Percentiles rank a stretch among this genome's conserved stretches.
phyloP scores from a whole-genome alignment of 2,888 invertebrate species.

The Cerceris rybyensis region DNA sequence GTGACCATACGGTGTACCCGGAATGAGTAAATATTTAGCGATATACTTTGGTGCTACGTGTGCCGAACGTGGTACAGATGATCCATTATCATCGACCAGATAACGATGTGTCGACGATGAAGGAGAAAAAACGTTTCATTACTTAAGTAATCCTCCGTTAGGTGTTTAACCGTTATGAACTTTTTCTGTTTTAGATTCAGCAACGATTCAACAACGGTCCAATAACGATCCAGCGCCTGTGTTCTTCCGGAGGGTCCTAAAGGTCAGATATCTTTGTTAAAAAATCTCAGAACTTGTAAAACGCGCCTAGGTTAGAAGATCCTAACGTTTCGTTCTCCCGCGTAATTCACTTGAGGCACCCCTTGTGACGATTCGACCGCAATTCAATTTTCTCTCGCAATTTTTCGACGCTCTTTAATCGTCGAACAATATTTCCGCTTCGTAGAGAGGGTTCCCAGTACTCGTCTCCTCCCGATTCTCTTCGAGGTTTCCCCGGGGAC shows the following conservation, averaged over 20 bases:
- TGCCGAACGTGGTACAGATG: slow-evolving; percentile 40
- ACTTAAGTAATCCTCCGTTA: not conserved
- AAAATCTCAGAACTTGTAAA: not conserved
- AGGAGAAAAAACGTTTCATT: not conserved
- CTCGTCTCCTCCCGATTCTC: slow-evolving; percentile 52
- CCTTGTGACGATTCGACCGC: not conserved
- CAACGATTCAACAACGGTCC: too few species aligned
- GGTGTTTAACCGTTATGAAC: too few species aligned
- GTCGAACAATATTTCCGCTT: slow-evolving; percentile 55
- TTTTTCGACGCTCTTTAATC: slow-evolving; percentile 55
- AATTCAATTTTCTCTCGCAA: not conserved
- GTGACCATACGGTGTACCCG: slow-evolving; percentile 23
- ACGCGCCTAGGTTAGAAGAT: not conserved
- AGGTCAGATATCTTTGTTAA: too few species aligned
- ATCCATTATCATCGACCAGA: slow-evolving; percentile 29
- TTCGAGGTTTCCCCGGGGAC: slow-evolving; percentile 17
- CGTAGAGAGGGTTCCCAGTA: slow-evolving; percentile 9
- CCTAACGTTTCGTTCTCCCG: not conserved
- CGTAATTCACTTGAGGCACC: not conserved
- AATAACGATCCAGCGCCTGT: too few species aligned
- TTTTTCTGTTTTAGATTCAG: too few species aligned
- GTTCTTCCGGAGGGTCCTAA: too few species aligned
- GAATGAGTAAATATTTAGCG: slow-evolving; percentile 47
- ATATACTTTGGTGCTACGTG: slow-evolving; percentile 28
- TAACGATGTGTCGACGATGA: not conserved